Evolutionary conservation across 2,797 vertebrate species (phyloP).

Genomic region (Cuniculus paca): DNA sequence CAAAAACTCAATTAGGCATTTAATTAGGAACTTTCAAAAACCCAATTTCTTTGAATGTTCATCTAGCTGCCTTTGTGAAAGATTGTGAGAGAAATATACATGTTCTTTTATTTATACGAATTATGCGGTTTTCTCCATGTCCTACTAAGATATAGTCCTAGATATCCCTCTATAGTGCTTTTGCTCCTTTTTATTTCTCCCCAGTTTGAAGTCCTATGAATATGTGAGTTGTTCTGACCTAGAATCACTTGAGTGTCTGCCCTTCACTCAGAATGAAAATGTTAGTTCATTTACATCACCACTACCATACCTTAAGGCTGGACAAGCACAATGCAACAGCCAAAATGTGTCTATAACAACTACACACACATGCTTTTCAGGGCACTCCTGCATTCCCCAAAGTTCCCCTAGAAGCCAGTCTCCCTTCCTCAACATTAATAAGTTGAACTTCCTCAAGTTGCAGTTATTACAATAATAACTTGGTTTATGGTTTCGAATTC

Average conservation of each 20-base stretch:
- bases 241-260: not conserved
- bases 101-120: not conserved
- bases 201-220: not conserved
- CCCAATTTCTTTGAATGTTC: not conserved
- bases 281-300: not conserved
- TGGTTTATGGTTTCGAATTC: not conserved
- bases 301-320: not conserved
- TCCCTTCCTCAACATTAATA: not conserved
- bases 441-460: not conserved
- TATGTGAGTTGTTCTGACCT: not conserved
- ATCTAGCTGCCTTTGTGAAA: not conserved
- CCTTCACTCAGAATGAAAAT: not conserved
- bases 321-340: not conserved
- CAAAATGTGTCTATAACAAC: not conserved
- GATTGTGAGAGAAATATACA: not conserved
- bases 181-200: not conserved
- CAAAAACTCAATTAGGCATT: not conserved
- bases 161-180: not conserved
- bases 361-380: not conserved
- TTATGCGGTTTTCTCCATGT: not conserved
- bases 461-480: not conserved
- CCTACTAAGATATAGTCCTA: not conserved
- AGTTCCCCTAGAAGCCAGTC: rapidly evolving
- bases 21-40: not conserved
- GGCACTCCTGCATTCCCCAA: rapidly evolving